These are phyloP conservation scores for Gadus macrocephalus DNA, from an alignment of 2,113 vertebrate species.

Conservation along the genomic window DNA sequence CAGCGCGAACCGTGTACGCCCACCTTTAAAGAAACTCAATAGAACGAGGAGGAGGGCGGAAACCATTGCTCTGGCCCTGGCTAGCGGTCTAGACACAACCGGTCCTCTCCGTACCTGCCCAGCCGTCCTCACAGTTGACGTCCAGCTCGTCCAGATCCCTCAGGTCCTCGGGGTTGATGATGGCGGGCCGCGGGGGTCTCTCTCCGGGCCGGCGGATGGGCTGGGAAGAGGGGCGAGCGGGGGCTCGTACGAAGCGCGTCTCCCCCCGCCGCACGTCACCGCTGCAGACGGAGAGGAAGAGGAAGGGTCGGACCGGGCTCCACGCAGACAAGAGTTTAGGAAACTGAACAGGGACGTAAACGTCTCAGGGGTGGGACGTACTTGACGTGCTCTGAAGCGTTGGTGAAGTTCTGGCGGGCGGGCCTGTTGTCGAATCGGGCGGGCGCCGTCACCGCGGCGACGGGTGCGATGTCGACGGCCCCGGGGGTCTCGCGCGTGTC, in stretches of 20 bases:
- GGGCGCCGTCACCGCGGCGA: conserved; percentile 73
- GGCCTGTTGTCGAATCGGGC: conserved; percentile 86
- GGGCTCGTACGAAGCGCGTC: conserved; percentile 70
- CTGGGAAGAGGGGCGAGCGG: conserved; percentile 73
- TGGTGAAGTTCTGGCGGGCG: conserved; percentile 77
- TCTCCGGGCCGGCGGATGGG: conserved; percentile 81
- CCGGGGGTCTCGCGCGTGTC: conserved; percentile 81
- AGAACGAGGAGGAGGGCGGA: no score
- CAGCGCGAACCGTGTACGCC: no score
- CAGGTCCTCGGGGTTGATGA: conserved; percentile 93
- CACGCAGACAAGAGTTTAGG: not conserved
- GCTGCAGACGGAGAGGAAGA: conserved; percentile 37
- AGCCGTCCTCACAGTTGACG: conserved; percentile 91
- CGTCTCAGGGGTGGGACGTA: conserved; percentile 60
- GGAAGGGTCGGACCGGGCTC: not conserved
- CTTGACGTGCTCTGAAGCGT: conserved; percentile 84
- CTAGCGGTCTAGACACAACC: no score
- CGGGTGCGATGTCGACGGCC: conserved; percentile 71
- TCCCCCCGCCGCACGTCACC: conserved; percentile 83
- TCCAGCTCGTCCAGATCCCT: conserved; percentile 96
- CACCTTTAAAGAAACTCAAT: no score
- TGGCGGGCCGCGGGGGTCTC: conserved; percentile 81
- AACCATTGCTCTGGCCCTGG: no score
- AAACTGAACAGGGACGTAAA: no score
- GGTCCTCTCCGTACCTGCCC: conserved; percentile 80